Conservation (phyloP, 2,113 vertebrate species). For the Pseudopodoces humilis region DNA sequence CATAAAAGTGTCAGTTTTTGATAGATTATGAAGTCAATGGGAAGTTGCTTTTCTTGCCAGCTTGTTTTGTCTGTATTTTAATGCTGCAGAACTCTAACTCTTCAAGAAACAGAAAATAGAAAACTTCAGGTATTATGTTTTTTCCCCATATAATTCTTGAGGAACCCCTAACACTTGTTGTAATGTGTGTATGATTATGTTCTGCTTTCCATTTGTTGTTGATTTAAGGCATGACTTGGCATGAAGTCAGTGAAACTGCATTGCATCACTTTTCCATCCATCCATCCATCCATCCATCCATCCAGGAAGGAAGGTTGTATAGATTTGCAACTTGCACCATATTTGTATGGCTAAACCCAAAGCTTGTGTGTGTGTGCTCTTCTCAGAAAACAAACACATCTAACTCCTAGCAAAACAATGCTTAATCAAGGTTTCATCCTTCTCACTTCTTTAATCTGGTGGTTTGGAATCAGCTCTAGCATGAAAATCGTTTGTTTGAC, state of each 20-base stretch:
- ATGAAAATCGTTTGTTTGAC: background rate
- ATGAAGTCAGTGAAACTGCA: background rate
- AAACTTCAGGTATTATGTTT: background rate
- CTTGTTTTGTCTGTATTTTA: conserved; percentile 16
- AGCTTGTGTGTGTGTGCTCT: background rate
- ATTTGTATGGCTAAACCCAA: background rate
- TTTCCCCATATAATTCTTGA: background rate
- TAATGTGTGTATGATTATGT: background rate
- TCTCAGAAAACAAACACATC: background rate
- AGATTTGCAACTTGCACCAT: background rate
- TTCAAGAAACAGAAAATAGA: conserved; percentile 25
- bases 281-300: background rate
- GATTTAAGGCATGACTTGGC: background rate
- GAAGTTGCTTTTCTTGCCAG: conserved; percentile 27
- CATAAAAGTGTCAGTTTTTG: conserved; percentile 23
- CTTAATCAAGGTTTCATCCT: background rate
- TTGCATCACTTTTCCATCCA: conserved; percentile 9
- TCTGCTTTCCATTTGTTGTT: conserved; percentile 27
- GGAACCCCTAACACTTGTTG: background rate
- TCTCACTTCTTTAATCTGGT: background rate
- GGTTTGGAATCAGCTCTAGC: background rate
- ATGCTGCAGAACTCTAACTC: background rate
- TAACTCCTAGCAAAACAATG: background rate
- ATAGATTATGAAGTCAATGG: background rate
- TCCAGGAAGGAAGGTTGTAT: background rate